Evolutionary conservation across 2,113 vertebrate genomes (phyloP).

Genomic region (Antechinus stuartii): DNA sequence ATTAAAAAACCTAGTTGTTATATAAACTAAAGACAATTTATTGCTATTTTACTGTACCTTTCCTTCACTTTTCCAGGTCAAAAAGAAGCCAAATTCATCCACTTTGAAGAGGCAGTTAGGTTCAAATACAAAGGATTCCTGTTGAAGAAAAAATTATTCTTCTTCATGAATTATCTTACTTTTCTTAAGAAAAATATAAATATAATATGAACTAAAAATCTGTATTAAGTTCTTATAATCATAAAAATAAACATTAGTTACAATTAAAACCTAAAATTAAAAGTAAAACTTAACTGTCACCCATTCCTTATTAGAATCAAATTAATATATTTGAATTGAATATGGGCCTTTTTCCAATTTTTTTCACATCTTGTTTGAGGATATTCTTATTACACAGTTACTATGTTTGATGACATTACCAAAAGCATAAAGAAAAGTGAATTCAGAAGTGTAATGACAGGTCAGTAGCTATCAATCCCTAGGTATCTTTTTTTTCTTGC

Average conservation of each 20-base stretch:
- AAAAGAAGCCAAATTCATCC: conserved; percentile 97
- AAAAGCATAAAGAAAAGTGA: background rate
- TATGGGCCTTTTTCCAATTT: background rate
- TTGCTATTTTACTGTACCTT: conserved; percentile 87
- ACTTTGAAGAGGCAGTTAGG: conserved; percentile 95
- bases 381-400: background rate
- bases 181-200: conserved; percentile 59
- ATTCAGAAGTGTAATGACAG: background rate
- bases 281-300: background rate
- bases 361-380: background rate
- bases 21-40: background rate
- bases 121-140: conserved; percentile 98
- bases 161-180: conserved; percentile 18
- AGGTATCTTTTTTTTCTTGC: background rate
- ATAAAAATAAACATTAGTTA: background rate
- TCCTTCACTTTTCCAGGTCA: conserved; percentile 98
- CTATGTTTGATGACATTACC: background rate
- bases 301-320: background rate
- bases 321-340: background rate
- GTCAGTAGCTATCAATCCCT: background rate
- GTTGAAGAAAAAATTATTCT: conserved; percentile 69
- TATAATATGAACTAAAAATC: conserved; percentile 1
- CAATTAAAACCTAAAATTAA: background rate
- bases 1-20: background rate
- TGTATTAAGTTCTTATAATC: background rate